Evolutionary conservation across 1,140 invertebrate genomes (phyloP).

Genomic region (Drosophila nannoptera): DNA sequence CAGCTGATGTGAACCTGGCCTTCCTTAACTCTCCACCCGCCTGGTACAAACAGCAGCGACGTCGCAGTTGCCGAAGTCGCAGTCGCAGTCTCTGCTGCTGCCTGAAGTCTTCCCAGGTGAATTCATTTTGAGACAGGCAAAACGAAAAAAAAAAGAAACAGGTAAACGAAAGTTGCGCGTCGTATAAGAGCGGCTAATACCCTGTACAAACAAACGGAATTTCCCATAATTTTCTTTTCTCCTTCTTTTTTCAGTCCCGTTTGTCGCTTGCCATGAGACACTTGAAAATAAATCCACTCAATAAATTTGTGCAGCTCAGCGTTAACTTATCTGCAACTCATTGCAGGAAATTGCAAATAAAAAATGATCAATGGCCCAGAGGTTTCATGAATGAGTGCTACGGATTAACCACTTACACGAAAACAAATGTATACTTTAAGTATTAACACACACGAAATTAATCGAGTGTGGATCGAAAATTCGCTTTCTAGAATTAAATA

Average conservation of each 20-base stretch:
- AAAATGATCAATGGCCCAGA: slow-evolving; percentile 1
- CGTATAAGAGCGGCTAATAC: slow-evolving; percentile 6
- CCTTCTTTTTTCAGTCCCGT: not conserved
- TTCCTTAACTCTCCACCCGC: slow-evolving; percentile 47
- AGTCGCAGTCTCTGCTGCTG: slow-evolving; percentile 66
- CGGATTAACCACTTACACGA: not conserved
- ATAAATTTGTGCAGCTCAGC: slow-evolving; percentile 23
- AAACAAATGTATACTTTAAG: too few relatives aligned
- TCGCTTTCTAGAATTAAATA: too few relatives aligned
- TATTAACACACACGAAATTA: too few relatives aligned
- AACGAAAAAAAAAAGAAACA: not conserved
- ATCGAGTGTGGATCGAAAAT: too few relatives aligned
- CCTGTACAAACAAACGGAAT: not conserved
- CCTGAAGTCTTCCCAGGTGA: slow-evolving; percentile 29
- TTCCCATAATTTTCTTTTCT: not conserved
- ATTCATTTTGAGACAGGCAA: slow-evolving; percentile 26
- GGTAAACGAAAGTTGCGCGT: slow-evolving; percentile 22
- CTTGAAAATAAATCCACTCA: slow-evolving; percentile 3
- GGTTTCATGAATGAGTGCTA: slow-evolving; percentile 6
- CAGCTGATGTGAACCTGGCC: slow-evolving; percentile 46
- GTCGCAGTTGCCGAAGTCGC: slow-evolving; percentile 57
- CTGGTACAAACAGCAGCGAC: slow-evolving; percentile 59
- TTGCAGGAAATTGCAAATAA: slow-evolving; percentile 40
- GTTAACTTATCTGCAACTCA: slow-evolving; percentile 31
- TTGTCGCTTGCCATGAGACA: not conserved